phyloP scores from a whole-genome alignment of 2,797 vertebrate genomes.

The Pteropus rufus region DNA sequence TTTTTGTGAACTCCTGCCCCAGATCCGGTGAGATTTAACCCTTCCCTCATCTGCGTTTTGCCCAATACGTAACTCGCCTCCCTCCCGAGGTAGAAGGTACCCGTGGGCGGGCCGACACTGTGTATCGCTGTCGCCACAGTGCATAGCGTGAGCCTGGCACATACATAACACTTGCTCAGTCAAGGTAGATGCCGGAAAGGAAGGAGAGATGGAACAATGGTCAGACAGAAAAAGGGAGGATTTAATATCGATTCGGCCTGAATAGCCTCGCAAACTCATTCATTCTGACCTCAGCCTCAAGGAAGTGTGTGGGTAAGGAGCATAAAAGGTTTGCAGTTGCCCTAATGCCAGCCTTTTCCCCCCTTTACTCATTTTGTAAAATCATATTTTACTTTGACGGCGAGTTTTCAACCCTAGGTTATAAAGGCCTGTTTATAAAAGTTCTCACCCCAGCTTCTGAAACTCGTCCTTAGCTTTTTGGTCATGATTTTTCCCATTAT shows the following conservation, averaged over 20 bases:
- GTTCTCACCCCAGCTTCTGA: not conserved
- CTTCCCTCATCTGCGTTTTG: not conserved
- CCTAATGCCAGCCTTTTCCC: not conserved
- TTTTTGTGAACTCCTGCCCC: not conserved
- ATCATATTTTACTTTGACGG: not conserved
- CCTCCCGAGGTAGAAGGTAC: not conserved
- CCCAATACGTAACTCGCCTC: not conserved
- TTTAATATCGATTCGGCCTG: not conserved
- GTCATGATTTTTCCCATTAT: not conserved
- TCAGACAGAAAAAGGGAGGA: not conserved
- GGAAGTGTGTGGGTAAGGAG: not conserved
- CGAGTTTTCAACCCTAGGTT: slow-evolving; percentile 3
- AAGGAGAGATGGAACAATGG: not conserved
- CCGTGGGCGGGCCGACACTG: not conserved
- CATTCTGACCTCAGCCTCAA: not conserved
- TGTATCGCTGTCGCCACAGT: no score
- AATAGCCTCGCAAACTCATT: not conserved
- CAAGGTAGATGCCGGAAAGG: not conserved
- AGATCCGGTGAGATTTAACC: not conserved
- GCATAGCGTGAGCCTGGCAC: not conserved
- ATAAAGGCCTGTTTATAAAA: not conserved
- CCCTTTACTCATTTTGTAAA: not conserved
- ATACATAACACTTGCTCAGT: not conserved
- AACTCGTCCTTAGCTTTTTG: not conserved
- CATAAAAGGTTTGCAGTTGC: not conserved